Conservation (phyloP, 1,140 invertebrate species). For the Teleogryllus occipitalis region DNA sequence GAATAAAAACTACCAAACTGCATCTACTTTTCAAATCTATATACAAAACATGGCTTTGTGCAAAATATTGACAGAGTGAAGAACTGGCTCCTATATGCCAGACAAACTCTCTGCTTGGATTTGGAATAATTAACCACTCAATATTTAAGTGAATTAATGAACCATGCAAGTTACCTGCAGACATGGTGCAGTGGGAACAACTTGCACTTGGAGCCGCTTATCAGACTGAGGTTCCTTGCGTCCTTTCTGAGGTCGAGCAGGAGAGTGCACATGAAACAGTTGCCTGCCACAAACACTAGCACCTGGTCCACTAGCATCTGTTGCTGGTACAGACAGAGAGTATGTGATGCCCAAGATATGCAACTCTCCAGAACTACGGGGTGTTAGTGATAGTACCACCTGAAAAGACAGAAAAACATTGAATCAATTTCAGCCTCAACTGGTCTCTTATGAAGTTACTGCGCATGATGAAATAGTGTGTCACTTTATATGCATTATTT, state of each 20-base stretch:
- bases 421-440: neutral
- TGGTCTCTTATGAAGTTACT: neutral
- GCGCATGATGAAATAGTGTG: too few relatives aligned
- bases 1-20: too few relatives aligned
- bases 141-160: neutral
- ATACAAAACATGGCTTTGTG: too few relatives aligned
- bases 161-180: constrained; percentile 47
- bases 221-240: constrained; percentile 21
- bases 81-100: too few relatives aligned
- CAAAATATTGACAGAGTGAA: too few relatives aligned
- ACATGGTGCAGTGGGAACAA: constrained; percentile 43
- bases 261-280: constrained; percentile 9
- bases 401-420: constrained; percentile 25
- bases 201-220: constrained; percentile 29
- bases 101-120: too few relatives aligned
- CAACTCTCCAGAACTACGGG: constrained; percentile 26
- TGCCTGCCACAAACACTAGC: constrained; percentile 15
- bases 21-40: too few relatives aligned
- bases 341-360: constrained; percentile 28
- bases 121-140: too few relatives aligned
- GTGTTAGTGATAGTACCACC: constrained; percentile 27
- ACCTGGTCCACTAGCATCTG: neutral
- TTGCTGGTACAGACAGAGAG: constrained; percentile 9
- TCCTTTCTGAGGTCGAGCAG: neutral
- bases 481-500: too few relatives aligned